Percentiles rank a stretch among this genome's conserved stretches.
These are phyloP conservation scores for Anguilla japonica DNA, from an alignment of 2,113 vertebrate species.

Conservation along the genomic window DNA sequence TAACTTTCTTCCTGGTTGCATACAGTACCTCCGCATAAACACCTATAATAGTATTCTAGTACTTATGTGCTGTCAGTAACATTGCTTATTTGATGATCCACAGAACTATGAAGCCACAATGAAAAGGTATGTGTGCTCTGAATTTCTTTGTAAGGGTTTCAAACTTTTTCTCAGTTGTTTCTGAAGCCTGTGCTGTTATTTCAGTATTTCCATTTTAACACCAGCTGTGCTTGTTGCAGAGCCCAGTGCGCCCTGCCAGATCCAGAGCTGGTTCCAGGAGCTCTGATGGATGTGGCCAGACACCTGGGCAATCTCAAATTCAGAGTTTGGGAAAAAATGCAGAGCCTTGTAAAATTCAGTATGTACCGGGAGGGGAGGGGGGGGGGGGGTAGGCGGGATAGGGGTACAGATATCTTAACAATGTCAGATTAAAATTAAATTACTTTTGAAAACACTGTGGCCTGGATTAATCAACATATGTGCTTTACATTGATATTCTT, in stretches of 20 bases:
- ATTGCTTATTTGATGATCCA: slow-evolving; percentile 12
- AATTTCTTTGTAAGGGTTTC: not conserved
- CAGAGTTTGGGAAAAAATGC: slow-evolving; percentile 64
- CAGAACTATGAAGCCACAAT: slow-evolving; percentile 55
- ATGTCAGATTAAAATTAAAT: too few species aligned
- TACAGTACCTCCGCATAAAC: not conserved
- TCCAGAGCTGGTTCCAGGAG: slow-evolving; percentile 39
- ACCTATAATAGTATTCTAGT: not conserved
- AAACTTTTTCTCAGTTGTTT: not conserved
- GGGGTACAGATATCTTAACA: too few species aligned
- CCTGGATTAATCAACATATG: too few species aligned
- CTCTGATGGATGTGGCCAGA: slow-evolving; percentile 58
- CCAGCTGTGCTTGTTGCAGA: slow-evolving; percentile 38
- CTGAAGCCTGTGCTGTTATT: not conserved
- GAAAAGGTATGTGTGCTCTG: slow-evolving; percentile 45
- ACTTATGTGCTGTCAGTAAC: not conserved
- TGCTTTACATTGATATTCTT: too few species aligned
- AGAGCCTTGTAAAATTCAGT: slow-evolving; percentile 55
- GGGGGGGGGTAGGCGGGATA: not conserved
- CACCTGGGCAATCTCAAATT: slow-evolving; percentile 56
- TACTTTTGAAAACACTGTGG: too few species aligned
- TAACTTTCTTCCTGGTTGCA: not conserved
- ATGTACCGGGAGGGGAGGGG: slow-evolving; percentile 27
- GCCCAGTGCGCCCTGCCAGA: slow-evolving; percentile 19
- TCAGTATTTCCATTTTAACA: not conserved